Evolutionary conservation across 1,140 invertebrate genomes (phyloP), one percentile per base, ranked within the genome.

Genomic region (Sitophilus oryzae): DNA sequence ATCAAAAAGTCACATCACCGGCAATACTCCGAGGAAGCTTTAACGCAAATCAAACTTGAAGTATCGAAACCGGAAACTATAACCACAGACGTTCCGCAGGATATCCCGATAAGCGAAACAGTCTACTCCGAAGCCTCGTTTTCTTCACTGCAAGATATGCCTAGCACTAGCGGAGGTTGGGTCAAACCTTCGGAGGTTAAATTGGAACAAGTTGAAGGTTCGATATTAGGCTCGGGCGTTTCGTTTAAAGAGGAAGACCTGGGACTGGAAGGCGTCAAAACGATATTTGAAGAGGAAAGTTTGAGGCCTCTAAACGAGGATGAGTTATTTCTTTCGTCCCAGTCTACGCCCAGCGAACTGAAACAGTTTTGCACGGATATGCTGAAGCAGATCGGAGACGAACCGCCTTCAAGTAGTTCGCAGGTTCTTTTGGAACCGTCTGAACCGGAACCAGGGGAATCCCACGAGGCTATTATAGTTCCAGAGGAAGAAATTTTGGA

Each of bases 1-100:
- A 82, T 85, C 9, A 85, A 86, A 66, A 88, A 87, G 72, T 82
- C 81, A 58, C 84, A 87, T 68, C 74, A 76, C 53, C 74, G 73
- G 40, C 60, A 64, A 49, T 57, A 61, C 45, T 40, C 55, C 10
- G 61, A 66, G 42, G 56, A 60, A 34, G 25, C 52, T 40, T 36
- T 55, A 14, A 58, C 53, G 16, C 64, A 64, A 59, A 55, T 44
- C 36, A 60, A 66, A 54, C 52, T 48, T 2, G 37, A 37, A 37
- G 11, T n/a, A 20, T 16, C 37, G n/a, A 45, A 56, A 37, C 49
- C 50, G 11, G 52, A 54, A 43, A 52, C 55, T 11, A 54, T 56
- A 11, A 46, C 44, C 10, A 25, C 15, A n/a, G 22, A 35, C 10
- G 20, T 42, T 3, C 11, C 3, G 11, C 1, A n/a, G 16, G 40